Conservation (phyloP, 2,113 vertebrate genomes). For the Diadophis punctatus region DNA sequence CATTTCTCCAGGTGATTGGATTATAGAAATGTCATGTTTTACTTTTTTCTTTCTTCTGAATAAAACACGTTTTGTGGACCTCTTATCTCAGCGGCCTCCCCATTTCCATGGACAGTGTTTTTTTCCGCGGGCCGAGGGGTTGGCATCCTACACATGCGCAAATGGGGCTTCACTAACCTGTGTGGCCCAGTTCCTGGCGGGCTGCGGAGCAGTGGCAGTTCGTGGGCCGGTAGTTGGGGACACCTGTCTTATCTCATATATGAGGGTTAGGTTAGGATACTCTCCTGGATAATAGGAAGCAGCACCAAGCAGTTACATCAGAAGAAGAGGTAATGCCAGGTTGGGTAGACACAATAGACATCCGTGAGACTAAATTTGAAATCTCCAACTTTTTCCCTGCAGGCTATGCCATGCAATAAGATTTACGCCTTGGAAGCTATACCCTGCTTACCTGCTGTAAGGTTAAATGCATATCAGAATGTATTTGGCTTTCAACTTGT, state of each 20-base stretch:
- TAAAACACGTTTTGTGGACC: background rate
- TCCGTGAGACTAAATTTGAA: background rate
- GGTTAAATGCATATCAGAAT: background rate
- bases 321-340: background rate
- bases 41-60: background rate
- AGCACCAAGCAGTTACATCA: background rate
- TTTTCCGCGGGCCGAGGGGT: too few species aligned
- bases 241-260: background rate
- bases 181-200: too few species aligned
- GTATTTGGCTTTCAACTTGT: background rate
- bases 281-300: background rate
- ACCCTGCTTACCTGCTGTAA: background rate
- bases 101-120: too few species aligned
- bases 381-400: background rate
- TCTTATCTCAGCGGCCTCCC: background rate
- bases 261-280: background rate
- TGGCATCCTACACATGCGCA: too few species aligned
- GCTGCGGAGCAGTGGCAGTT: too few species aligned
- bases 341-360: background rate
- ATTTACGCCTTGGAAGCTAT: background rate
- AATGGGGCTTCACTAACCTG: too few species aligned
- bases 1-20: too few species aligned
- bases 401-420: background rate
- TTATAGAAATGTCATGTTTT: background rate
- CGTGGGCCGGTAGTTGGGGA: too few species aligned